These are phyloP conservation scores for Andinoacara biseriatus DNA, from an alignment of 2,113 vertebrate species.

Conservation along the genomic window DNA sequence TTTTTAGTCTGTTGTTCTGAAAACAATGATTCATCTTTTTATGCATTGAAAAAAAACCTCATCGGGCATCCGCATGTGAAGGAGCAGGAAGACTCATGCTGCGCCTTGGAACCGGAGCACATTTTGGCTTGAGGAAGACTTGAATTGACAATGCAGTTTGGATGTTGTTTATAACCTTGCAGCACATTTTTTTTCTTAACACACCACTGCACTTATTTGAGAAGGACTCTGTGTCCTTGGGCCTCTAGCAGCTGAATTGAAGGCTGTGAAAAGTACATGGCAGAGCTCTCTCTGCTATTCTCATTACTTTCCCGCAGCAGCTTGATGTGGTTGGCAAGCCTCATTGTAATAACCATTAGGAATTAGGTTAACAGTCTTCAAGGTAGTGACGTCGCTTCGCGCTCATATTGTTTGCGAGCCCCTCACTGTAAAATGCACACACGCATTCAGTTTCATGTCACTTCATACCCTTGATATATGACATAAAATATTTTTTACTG, in stretches of 20 bases:
- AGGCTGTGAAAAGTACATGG: constrained; percentile 51
- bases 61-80: constrained; percentile 42
- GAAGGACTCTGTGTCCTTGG: constrained; percentile 40
- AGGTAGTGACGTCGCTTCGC: constrained; percentile 44
- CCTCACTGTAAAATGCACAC: constrained; percentile 52
- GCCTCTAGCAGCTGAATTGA: constrained; percentile 31
- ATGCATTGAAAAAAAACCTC: constrained; percentile 28
- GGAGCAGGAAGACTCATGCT: constrained; percentile 21
- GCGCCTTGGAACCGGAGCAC: constrained; percentile 36
- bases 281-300: constrained; percentile 57
- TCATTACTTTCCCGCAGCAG: constrained; percentile 62
- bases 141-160: constrained; percentile 61
- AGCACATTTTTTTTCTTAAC: constrained; percentile 52
- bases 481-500: constrained; percentile 44
- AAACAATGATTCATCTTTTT: constrained; percentile 55
- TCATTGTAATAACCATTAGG: constrained; percentile 74
- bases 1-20: constrained; percentile 48
- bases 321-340: constrained; percentile 74
- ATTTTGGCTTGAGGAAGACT: constrained; percentile 53
- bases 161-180: constrained; percentile 65
- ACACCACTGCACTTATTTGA: constrained; percentile 29
- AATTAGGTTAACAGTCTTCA: constrained; percentile 52
- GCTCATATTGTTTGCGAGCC: constrained; percentile 42
- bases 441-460: constrained; percentile 42
- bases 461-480: constrained; percentile 34